phyloP scores from a whole-genome alignment of 2,797 vertebrate genomes.

The Sebastes taczanowskii region DNA sequence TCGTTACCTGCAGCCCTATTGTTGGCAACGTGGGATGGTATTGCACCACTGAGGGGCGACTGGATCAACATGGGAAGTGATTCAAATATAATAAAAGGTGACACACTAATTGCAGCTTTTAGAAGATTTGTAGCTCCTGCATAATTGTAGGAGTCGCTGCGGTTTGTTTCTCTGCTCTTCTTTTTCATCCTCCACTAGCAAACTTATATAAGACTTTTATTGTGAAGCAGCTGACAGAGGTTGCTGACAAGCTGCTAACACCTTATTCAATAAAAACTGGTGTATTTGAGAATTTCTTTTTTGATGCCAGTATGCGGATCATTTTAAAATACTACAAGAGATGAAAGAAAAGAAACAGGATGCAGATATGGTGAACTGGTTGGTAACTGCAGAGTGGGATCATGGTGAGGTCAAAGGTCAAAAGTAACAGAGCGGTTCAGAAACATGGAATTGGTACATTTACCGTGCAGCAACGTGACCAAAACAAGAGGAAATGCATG shows the following conservation, averaged over 20 bases:
- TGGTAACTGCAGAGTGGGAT: background rate
- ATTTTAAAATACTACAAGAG: background rate
- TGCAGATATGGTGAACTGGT: no score
- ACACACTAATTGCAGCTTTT: background rate
- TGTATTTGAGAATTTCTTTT: background rate
- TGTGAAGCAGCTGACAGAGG: background rate
- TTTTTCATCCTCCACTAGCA: background rate
- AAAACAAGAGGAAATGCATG: background rate
- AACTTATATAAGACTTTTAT: background rate
- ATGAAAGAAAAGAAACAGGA: background rate
- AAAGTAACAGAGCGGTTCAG: no score
- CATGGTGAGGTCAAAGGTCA: background rate
- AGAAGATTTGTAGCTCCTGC: conserved; percentile 1
- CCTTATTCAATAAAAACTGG: background rate
- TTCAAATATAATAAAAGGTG: background rate
- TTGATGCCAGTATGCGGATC: background rate
- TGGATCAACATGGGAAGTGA: background rate
- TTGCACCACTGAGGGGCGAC: background rate
- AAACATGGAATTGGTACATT: background rate
- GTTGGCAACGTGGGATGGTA: background rate
- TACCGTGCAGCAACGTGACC: background rate
- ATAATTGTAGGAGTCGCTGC: conserved; percentile 1
- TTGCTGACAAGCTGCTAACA: background rate
- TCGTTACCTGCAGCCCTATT: no score
- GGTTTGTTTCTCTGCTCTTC: background rate